Conservation (phyloP, 1,140 invertebrate species). For the Oryctes rhinoceros region DNA sequence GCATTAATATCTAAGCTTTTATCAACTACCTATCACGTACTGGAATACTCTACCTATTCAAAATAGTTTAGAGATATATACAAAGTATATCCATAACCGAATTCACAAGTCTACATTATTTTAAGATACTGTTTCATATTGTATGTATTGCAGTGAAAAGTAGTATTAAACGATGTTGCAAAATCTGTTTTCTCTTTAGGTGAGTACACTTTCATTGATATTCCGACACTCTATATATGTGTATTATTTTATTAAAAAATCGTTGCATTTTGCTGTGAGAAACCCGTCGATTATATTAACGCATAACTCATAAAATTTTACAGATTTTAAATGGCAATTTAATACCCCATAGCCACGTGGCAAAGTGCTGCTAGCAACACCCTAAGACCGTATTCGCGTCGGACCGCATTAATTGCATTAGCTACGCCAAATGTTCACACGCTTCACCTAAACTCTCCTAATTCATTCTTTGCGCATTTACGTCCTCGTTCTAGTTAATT, state of each 20-base stretch:
- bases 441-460: conserved; percentile 55
- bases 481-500: conserved; percentile 16
- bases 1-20: no score
- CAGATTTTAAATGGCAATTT: conserved; percentile 21
- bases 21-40: no score
- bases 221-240: neutral
- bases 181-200: no score
- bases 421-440: conserved; percentile 64
- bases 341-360: conserved; percentile 30
- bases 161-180: no score
- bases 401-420: conserved; percentile 58
- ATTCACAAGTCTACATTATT: no score
- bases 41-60: no score
- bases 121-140: no score
- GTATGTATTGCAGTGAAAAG: no score
- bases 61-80: no score
- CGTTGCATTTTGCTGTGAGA: neutral
- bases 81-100: no score
- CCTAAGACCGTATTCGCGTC: neutral
- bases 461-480: neutral
- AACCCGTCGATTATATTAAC: neutral
- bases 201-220: no score
- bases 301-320: conserved; percentile 20
- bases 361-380: conserved; percentile 21
- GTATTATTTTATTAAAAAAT: neutral